A percentile compares a stretch with the other conserved stretches of the same genome.
phyloP scores from a whole-genome alignment of 2,797 vertebrate genomes.

The Psittacula derbiana region DNA sequence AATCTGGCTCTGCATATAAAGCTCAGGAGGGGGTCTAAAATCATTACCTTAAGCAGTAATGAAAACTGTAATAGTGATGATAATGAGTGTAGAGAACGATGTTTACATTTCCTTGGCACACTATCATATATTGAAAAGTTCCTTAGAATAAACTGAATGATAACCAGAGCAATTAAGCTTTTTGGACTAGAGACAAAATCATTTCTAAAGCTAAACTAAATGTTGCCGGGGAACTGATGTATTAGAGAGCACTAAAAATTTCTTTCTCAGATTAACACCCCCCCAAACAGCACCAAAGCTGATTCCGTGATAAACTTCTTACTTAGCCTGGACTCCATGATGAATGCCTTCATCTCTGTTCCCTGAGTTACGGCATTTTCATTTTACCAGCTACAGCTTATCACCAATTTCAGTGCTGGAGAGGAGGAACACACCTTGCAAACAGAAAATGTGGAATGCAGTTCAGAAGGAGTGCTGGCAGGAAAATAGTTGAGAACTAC shows the following conservation, averaged over 20 bases:
- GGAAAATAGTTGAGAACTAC: background rate
- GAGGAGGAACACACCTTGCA: background rate
- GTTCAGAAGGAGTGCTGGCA: background rate
- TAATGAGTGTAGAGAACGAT: background rate
- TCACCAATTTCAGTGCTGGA: background rate
- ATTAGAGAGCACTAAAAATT: background rate
- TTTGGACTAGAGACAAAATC: conserved; percentile 40
- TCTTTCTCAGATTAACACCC: background rate
- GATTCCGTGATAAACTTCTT: background rate
- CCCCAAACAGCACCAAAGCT: background rate
- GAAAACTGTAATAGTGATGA: background rate
- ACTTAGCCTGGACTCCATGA: background rate
- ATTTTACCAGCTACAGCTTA: background rate
- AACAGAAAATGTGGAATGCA: background rate
- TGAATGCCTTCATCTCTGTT: background rate
- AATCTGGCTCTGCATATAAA: background rate
- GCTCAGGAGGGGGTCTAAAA: background rate
- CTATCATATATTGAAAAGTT: background rate
- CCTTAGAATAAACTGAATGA: conserved; percentile 20
- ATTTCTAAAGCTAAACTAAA: conserved; percentile 36
- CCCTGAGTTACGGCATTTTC: background rate
- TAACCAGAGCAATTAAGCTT: conserved; percentile 28
- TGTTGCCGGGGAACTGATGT: conserved; percentile 49
- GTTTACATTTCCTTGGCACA: background rate
- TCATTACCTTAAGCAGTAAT: background rate